Percentiles rank a stretch among this genome's conserved stretches.
Conservation (phyloP, 1,140 invertebrate genomes). For the Drosophila seguyi region DNA sequence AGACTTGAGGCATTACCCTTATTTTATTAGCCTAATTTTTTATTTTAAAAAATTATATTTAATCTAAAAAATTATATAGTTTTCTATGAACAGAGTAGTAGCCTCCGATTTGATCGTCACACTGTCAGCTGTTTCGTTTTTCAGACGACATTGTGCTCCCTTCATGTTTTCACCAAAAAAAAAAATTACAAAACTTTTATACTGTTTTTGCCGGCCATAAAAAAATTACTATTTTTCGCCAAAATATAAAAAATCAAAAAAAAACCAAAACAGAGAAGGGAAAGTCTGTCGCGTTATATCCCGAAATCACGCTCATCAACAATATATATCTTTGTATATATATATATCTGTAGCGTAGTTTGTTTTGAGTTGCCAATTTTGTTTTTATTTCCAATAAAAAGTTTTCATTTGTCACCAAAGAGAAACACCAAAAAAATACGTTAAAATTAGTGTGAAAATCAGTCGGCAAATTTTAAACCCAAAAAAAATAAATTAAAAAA, state of each 20-base stretch:
- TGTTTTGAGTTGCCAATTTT: background rate
- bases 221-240: background rate
- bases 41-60: too few species aligned
- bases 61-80: too few species aligned
- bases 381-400: background rate
- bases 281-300: background rate
- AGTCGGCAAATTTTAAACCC: background rate
- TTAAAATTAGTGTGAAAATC: background rate
- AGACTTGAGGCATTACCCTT: background rate
- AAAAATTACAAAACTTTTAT: slow-evolving; percentile 10
- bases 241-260: too few species aligned
- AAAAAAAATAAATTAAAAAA: background rate
- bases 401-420: background rate
- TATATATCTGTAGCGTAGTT: background rate
- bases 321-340: background rate
- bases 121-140: background rate
- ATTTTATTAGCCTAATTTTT: too few species aligned
- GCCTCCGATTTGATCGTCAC: background rate
- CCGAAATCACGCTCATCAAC: background rate
- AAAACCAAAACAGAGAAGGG: background rate
- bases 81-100: too few species aligned
- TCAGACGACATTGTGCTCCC: slow-evolving; percentile 4
- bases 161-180: background rate
- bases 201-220: background rate
- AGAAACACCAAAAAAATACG: background rate